These are phyloP conservation scores for Amphiprion clarkii DNA, from an alignment of 2,797 vertebrate genomes.

Conservation along the genomic window DNA sequence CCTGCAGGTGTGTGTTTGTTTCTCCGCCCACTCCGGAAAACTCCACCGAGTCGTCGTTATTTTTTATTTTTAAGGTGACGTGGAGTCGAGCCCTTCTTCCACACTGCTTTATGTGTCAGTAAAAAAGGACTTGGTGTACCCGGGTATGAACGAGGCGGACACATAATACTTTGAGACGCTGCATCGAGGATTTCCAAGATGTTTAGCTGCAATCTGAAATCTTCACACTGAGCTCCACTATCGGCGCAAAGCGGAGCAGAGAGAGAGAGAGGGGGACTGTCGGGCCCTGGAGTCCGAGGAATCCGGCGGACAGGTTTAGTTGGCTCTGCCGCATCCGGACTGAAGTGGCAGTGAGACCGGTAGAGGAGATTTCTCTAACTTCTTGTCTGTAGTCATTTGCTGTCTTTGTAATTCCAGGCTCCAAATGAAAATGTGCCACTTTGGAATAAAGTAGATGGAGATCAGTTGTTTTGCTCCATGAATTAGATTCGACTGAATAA, in stretches of 20 bases:
- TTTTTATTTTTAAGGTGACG: slow-evolving; percentile 85
- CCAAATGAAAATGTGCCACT: not conserved
- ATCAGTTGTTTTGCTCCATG: not conserved
- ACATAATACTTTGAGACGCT: not conserved
- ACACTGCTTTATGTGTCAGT: slow-evolving; percentile 27
- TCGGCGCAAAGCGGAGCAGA: slow-evolving; percentile 43
- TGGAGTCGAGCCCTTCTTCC: slow-evolving; percentile 69
- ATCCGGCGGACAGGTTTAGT: slow-evolving; percentile 59
- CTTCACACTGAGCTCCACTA: slow-evolving; percentile 42
- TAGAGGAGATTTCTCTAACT: not conserved
- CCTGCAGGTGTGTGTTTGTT: slow-evolving; percentile 33
- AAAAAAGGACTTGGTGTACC: slow-evolving; percentile 52
- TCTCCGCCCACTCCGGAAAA: slow-evolving; percentile 85
- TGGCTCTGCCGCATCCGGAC: slow-evolving; percentile 48
- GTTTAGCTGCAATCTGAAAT: slow-evolving; percentile 32
- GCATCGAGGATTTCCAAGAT: slow-evolving; percentile 39
- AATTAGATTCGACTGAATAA: too few relatives aligned
- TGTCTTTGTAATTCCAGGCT: not conserved
- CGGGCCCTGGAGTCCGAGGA: slow-evolving; percentile 72
- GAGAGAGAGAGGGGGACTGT: slow-evolving; percentile 3
- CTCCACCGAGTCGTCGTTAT: slow-evolving; percentile 66
- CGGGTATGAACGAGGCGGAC: slow-evolving; percentile 21
- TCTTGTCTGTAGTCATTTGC: not conserved
- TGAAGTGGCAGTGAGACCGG: slow-evolving; percentile 22
- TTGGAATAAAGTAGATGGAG: not conserved